Percentiles rank a stretch among this genome's conserved stretches.
Conservation (phyloP, 2,888 invertebrate species). For the Xanthia icteritia region DNA sequence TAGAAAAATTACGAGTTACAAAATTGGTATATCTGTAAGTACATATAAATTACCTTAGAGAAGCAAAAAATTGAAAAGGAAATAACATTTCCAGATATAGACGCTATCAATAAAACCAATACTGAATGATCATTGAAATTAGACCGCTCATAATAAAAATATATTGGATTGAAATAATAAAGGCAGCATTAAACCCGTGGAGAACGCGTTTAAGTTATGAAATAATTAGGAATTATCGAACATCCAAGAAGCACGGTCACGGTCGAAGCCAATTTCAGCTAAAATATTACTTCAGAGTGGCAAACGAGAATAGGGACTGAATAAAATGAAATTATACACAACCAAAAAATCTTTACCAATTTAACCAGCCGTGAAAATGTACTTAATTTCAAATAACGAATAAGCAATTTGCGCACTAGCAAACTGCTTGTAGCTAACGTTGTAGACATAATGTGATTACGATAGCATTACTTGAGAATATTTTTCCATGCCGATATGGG, state of each 20-base stretch:
- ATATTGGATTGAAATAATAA: conserved; percentile 31
- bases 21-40: background rate
- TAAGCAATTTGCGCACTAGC: conserved; percentile 50
- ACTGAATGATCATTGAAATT: conserved; percentile 34
- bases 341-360: conserved; percentile 17
- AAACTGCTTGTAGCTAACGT: conserved; percentile 41
- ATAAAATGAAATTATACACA: conserved; percentile 12
- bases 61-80: background rate
- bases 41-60: background rate
- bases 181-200: conserved; percentile 8
- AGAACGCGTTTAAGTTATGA: conserved; percentile 17
- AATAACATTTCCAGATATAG: background rate
- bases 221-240: conserved; percentile 36
- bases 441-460: conserved; percentile 54
- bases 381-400: conserved; percentile 44
- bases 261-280: conserved; percentile 31
- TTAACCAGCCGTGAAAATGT: conserved; percentile 45
- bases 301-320: conserved; percentile 12
- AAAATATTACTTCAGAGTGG: conserved; percentile 18
- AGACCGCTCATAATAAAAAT: conserved; percentile 17
- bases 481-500: conserved; percentile 42
- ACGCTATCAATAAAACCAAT: conserved; percentile 1
- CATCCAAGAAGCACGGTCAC: conserved; percentile 19
- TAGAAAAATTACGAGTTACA: background rate
- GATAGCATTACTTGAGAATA: conserved; percentile 51